Evolutionary conservation across 1,140 invertebrate genomes (phyloP).

Genomic region (Lethrus apterus): DNA sequence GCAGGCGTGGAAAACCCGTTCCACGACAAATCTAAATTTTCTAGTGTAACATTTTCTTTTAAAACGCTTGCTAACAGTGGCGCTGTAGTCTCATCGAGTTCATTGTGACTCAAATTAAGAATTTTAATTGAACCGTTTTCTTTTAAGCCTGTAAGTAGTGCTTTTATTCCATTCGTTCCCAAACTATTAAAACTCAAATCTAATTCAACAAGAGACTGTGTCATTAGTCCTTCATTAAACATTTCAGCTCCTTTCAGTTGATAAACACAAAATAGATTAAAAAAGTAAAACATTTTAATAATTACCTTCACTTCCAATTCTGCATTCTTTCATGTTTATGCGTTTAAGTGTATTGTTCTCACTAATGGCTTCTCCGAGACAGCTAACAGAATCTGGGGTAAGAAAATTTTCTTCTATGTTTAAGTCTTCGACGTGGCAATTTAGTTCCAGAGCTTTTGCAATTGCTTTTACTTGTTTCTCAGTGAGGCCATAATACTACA

Average conservation of each 20-base stretch:
- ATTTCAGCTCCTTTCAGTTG: conserved; percentile 34
- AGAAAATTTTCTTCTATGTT: conserved; percentile 44
- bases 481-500: conserved; percentile 42
- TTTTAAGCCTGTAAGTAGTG: conserved; percentile 35
- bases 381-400: conserved; percentile 38
- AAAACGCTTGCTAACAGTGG: conserved; percentile 38
- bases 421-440: conserved; percentile 38
- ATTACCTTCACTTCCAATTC: conserved; percentile 39
- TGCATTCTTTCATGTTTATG: conserved; percentile 43
- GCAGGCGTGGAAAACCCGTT: conserved; percentile 37
- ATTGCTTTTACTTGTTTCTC: conserved; percentile 40
- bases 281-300: no score
- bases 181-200: conserved; percentile 42
- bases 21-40: conserved; percentile 44
- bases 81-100: conserved; percentile 37
- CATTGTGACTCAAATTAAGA: conserved; percentile 42
- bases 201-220: conserved; percentile 34
- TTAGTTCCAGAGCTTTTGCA: conserved; percentile 38
- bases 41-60: conserved; percentile 40
- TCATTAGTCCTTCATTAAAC: conserved; percentile 35
- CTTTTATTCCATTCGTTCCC: conserved; percentile 38
- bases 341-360: conserved; percentile 39
- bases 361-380: conserved; percentile 41
- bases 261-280: no score
- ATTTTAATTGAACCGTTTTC: conserved; percentile 35